Percentiles rank a stretch among this genome's conserved stretches.
phyloP scores from a whole-genome alignment of 2,113 vertebrate genomes.

The Arothron firmamentum region DNA sequence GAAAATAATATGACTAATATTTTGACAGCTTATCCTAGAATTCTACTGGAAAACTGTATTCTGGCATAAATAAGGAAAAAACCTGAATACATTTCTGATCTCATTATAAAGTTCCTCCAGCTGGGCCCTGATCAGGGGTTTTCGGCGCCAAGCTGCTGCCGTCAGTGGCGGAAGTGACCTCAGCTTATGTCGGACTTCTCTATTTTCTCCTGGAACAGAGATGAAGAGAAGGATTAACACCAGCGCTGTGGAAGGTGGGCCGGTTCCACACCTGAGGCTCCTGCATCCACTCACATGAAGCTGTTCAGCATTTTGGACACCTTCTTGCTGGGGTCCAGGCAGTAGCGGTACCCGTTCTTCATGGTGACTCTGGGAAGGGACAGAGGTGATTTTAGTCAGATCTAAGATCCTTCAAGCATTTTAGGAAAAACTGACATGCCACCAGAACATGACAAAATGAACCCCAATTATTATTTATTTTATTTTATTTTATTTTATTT shows the following conservation, averaged over 20 bases:
- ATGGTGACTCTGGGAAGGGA: constrained; percentile 49
- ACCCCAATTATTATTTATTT: too few species aligned
- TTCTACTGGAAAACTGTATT: too few species aligned
- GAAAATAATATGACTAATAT: too few species aligned
- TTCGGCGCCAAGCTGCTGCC: background rate
- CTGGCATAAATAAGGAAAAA: background rate
- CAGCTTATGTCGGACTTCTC: background rate
- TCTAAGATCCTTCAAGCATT: too few species aligned
- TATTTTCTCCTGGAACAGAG: constrained; percentile 8
- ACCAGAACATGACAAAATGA: too few species aligned
- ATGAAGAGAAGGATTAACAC: too few species aligned
- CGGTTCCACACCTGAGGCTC: too few species aligned
- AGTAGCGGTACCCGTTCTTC: constrained; percentile 34
- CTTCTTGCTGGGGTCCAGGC: constrained; percentile 39
- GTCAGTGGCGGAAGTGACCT: background rate
- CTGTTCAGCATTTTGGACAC: constrained; percentile 15
- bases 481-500: too few species aligned
- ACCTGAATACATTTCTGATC: background rate
- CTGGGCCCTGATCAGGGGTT: background rate
- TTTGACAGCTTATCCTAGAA: too few species aligned
- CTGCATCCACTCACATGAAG: constrained; percentile 50
- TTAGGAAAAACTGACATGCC: background rate
- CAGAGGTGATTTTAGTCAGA: constrained; percentile 1
- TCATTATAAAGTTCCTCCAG: background rate
- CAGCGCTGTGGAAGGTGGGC: too few species aligned